These are phyloP conservation scores for Eupithecia pulchellata DNA, from an alignment of 2,888 invertebrate genomes.

Conservation along the genomic window DNA sequence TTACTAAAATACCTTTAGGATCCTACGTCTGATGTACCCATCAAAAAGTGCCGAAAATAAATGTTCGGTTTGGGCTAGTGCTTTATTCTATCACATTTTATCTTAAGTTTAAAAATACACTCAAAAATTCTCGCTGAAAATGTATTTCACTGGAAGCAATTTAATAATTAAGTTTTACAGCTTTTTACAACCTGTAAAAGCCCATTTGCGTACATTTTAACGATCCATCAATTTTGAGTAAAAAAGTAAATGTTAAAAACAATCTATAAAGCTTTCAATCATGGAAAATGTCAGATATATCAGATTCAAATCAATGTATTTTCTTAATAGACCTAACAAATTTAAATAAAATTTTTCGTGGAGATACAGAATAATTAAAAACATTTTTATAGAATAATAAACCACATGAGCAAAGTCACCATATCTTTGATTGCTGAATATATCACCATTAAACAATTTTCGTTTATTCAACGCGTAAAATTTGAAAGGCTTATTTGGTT, in stretches of 20 bases:
- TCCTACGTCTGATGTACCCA: neutral
- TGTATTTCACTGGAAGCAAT: neutral
- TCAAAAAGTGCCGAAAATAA: neutral
- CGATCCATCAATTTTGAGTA: constrained; percentile 58
- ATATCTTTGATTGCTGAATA: neutral
- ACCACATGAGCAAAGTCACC: neutral
- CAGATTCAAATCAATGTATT: neutral
- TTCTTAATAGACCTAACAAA: no score
- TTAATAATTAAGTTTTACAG: neutral
- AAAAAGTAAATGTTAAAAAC: constrained; percentile 21
- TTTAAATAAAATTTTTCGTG: no score
- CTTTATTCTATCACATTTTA: neutral
- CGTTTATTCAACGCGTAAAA: constrained; percentile 3
- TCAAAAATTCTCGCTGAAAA: neutral
- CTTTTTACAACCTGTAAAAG: neutral
- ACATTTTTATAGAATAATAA: neutral
- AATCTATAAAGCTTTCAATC: constrained; percentile 58
- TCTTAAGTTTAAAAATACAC: neutral
- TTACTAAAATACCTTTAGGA: neutral
- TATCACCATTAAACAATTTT: neutral
- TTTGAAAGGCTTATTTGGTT: constrained; percentile 16
- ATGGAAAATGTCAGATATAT: constrained; percentile 49
- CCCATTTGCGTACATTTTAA: neutral
- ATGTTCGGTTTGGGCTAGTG: neutral
- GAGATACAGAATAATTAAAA: no score